Evolutionary conservation across 2,113 vertebrate genomes (phyloP), one percentile per base, ranked within the genome.

Genomic region (Melozone crissalis): DNA sequence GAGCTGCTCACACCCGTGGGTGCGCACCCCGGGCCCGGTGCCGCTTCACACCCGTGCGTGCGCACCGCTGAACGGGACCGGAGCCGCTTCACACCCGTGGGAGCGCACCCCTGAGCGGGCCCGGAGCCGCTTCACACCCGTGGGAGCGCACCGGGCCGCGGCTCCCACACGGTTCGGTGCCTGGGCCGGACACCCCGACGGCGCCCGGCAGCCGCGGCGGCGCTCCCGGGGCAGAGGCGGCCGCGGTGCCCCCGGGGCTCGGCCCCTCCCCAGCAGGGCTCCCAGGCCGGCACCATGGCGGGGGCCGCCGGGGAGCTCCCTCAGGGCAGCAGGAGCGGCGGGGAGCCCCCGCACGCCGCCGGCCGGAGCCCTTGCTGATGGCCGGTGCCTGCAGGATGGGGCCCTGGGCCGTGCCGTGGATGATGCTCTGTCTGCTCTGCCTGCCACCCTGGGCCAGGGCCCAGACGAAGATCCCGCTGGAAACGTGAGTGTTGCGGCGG

Each of bases 391-490:
- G 89, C 83, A 97, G 95, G 85, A 96, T 96, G 86, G 39, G 24
- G 46, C 78, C 87, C 95, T 54, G 97, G 85, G 93, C 97, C 84
- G 62, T 96, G 61, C 84, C 93, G 54, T 98, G 98, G 98, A 98
- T 98, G 95, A 97, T 98, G 91, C 95, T 98, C 87, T 89, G 87
- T 6, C 97, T 97, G 35, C 86, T 94, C 63, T 84, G 96, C 46
- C 71, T 97, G 61, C 95, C 97, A 95, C 90, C 97, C 65, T 83
- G 95, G 8, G 81, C 97, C 2, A 67, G 93, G 57, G 98, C 97
- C 24, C 98, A 99, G 98, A 97, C 97, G 80, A 98, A 96, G 98
- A 98, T 99, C 96, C 97, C 99, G 13, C 98, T 98, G 90, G 99
- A 99, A 95, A 99, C 97, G 99, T 99, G 97, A 99, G 99, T 98